Evolutionary conservation across 2,888 invertebrate species (phyloP).

Genomic region (Xestia rhomboidea): DNA sequence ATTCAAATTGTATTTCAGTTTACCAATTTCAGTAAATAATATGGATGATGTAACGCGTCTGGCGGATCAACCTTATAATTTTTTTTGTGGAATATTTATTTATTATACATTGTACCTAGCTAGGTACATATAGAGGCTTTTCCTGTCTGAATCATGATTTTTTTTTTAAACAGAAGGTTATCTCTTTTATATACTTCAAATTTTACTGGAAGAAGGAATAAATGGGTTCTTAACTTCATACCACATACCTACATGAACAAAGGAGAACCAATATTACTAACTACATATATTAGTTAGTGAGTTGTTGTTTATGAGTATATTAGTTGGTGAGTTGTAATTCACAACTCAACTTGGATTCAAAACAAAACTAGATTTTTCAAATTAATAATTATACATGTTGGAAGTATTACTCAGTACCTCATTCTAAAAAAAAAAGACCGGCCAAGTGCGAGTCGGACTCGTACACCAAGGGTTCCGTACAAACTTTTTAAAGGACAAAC

Average conservation of each 20-base stretch:
- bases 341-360: not conserved
- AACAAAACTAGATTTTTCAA: not conserved
- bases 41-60: constrained; percentile 7
- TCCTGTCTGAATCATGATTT: not conserved
- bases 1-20: not conserved
- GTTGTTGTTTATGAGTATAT: too few species aligned
- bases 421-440: too few species aligned
- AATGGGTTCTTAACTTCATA: not conserved
- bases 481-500: too few species aligned
- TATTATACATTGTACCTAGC: not conserved
- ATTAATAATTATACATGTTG: too few species aligned
- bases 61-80: not conserved
- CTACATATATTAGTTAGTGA: too few species aligned
- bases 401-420: too few species aligned
- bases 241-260: too few species aligned
- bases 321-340: not conserved
- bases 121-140: not conserved
- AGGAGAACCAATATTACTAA: not conserved
- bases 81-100: not conserved
- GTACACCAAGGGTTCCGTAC: too few species aligned
- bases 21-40: not conserved
- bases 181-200: not conserved
- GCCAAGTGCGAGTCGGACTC: too few species aligned
- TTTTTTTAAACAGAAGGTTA: not conserved
- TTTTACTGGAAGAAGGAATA: not conserved